Evolutionary conservation across 2,888 invertebrate genomes (phyloP), one percentile per base, ranked within the genome.

Genomic region (Nemoura dubitans): DNA sequence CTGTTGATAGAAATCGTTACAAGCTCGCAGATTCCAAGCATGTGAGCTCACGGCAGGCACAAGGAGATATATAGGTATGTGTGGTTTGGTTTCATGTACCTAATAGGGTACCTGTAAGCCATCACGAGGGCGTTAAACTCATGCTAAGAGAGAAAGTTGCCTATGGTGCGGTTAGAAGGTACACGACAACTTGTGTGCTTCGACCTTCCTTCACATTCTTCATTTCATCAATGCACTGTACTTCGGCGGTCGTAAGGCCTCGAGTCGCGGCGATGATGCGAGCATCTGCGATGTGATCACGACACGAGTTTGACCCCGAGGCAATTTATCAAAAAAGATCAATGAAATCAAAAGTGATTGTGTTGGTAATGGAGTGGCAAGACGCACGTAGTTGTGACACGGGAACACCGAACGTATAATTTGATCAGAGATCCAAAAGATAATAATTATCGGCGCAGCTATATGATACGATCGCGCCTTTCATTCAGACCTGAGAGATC

Each of bases 61-160:
- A 59, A 16, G 59, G 59, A 3, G 3, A 14, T 10, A 21, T 59
- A 59, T 21, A 59, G 59, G 59, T 59, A 59, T 59, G 59, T 59
- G 59, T 59, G 59, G 59, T 59, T 59, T 36, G 36, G 59, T 59
- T 59, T 59, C 59, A 59, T 59, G 21, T 21, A 59, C 59, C 59
- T 59, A 59, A 59, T 59, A 59, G 59, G 59, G 59, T 59, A 59
- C 59, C 59, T 81, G 30, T 30, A 30, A 81, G 81, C 81, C 29
- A 30, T 81, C 29, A 81, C 30, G 29, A 81, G 81, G 81, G 81
- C 81, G 30, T 81, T 81, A 81, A 29, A 81, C 81, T 81, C 81
- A 14, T 0, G 5, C 27, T 30, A 78, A n/a, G 27, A 81, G 81
- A 81, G 81, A 81, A 81, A 81, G 81, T 81, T 59, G 59, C 59